A percentile compares a stretch with the other conserved stretches of the same genome.
These are phyloP conservation scores for Bombus sibiricus DNA, from an alignment of 1,140 invertebrate genomes.

Conservation along the genomic window DNA sequence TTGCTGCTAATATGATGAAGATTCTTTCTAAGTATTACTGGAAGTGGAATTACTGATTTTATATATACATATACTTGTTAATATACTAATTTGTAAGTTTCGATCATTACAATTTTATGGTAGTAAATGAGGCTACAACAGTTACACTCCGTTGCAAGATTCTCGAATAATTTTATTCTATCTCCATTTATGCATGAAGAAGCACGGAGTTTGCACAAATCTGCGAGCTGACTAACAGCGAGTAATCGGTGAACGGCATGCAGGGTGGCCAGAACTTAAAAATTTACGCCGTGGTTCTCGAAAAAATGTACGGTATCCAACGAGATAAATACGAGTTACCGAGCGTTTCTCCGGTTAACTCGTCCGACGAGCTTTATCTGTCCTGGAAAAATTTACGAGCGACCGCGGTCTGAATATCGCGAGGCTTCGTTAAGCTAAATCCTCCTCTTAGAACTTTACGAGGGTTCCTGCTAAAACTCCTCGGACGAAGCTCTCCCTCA, in stretches of 20 bases:
- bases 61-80: too few relatives aligned
- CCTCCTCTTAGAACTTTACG: slow-evolving; percentile 23
- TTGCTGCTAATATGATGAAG: too few relatives aligned
- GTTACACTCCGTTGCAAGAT: too few relatives aligned
- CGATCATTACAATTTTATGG: too few relatives aligned
- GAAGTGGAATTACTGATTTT: too few relatives aligned
- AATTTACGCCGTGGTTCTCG: neutral
- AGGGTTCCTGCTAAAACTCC: neutral
- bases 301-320: slow-evolving; percentile 1
- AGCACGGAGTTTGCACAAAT: neutral
- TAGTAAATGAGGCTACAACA: too few relatives aligned
- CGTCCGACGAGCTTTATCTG: slow-evolving; percentile 13
- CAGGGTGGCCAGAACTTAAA: neutral
- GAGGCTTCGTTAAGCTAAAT: slow-evolving; percentile 37
- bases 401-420: slow-evolving; percentile 24
- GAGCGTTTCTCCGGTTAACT: neutral
- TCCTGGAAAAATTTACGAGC: slow-evolving; percentile 16
- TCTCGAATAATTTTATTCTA: too few relatives aligned
- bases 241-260: neutral
- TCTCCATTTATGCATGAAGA: neutral
- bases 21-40: too few relatives aligned
- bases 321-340: slow-evolving; percentile 18
- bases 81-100: too few relatives aligned
- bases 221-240: too few relatives aligned
- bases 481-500: neutral